These are phyloP conservation scores for Ormyrus labotus DNA, from an alignment of 2,888 invertebrate species.

Conservation along the genomic window DNA sequence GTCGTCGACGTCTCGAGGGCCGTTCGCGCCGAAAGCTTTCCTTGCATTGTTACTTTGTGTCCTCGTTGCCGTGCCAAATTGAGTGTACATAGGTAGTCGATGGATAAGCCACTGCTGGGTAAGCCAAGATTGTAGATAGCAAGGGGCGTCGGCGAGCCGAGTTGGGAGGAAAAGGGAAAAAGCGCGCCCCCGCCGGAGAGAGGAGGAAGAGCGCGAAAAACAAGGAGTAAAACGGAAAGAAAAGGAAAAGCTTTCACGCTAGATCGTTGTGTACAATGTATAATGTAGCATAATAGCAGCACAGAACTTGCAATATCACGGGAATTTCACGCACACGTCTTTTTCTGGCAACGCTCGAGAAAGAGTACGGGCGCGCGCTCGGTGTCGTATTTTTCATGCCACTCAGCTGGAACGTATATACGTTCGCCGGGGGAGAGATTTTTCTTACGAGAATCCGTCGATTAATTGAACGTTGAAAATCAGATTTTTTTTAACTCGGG, in stretches of 20 bases:
- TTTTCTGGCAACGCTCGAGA: background rate
- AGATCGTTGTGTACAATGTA: conserved; percentile 37
- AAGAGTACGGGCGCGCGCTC: background rate
- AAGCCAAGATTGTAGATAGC: conserved; percentile 38
- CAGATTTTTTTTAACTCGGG: too few species aligned
- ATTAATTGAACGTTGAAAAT: too few species aligned
- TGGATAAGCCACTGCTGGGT: conserved; percentile 30
- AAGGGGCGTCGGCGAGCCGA: conserved; percentile 4
- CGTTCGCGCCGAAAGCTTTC: conserved; percentile 32
- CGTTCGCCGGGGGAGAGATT: too few species aligned
- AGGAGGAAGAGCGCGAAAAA: conserved; percentile 34
- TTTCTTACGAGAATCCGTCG: too few species aligned
- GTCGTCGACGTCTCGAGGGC: background rate
- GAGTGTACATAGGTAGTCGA: conserved; percentile 43
- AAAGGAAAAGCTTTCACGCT: conserved; percentile 33
- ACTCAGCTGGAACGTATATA: too few species aligned
- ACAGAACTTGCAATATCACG: conserved; percentile 3
- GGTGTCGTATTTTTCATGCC: background rate
- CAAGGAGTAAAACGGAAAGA: conserved; percentile 43
- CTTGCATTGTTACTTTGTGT: conserved; percentile 6
- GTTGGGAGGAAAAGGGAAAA: background rate
- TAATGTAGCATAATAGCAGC: conserved; percentile 38
- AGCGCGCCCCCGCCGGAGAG: background rate
- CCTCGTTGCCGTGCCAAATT: conserved; percentile 26
- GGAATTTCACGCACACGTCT: background rate